A percentile compares a stretch with the other conserved stretches of the same genome.
phyloP scores from a whole-genome alignment of 2,113 vertebrate species.

The mouse (Mus musculus) region GRCm39 chr8:57337001-57337500 shows the following conservation, averaged over 20 bases:
- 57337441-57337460: constrained; percentile 62
- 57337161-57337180: fast-evolving
- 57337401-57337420: constrained; percentile 77
- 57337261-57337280: not conserved
- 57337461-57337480: not conserved
- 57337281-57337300: not conserved
- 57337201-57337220: not conserved
- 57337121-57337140: not conserved
- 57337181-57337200: not conserved
- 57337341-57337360: not conserved
- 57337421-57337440: constrained; percentile 88
- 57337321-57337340: not conserved
- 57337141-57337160: not conserved
- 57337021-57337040: constrained; percentile 34
- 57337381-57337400: not conserved
- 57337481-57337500: constrained; percentile 1
- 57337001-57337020: not conserved
- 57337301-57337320: not conserved
- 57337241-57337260: not conserved
- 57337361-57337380: not conserved
- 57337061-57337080: not conserved
- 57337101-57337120: not conserved
- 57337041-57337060: constrained; percentile 28
- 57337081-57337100: not conserved
- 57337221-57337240: not conserved